Conservation (phyloP, 2,888 invertebrate species). For the Agonopterix subpropinquella region DNA sequence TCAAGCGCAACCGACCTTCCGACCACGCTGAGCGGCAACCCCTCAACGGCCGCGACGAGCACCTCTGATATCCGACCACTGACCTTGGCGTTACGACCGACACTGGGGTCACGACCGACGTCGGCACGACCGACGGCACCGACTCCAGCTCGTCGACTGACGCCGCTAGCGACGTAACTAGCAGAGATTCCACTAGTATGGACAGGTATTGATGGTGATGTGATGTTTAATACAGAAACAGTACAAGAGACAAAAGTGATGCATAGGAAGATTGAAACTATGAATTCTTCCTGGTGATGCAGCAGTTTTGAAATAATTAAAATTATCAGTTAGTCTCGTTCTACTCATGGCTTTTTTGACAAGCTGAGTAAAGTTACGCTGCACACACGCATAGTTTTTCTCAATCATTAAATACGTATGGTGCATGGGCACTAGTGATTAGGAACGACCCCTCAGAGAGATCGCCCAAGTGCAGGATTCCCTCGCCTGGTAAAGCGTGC, state of each 20-base stretch:
- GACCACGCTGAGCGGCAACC: constrained; percentile 90
- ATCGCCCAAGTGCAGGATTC: too few relatives aligned
- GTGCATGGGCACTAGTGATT: too few relatives aligned
- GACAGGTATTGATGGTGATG: constrained; percentile 49
- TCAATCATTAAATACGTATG: too few relatives aligned
- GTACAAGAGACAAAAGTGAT: background rate
- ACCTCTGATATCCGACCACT: constrained; percentile 76
- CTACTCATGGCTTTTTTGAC: too few relatives aligned
- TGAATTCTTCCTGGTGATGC: too few relatives aligned
- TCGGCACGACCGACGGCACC: constrained; percentile 24
- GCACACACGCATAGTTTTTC: too few relatives aligned
- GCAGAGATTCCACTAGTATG: constrained; percentile 58
- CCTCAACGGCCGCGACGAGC: constrained; percentile 87
- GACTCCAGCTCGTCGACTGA: constrained; percentile 46
- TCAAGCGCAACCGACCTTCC: constrained; percentile 91
- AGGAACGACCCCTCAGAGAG: too few relatives aligned
- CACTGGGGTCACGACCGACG: constrained; percentile 32
- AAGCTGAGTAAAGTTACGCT: too few relatives aligned
- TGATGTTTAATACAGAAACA: too few relatives aligned
- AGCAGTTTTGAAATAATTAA: too few relatives aligned
- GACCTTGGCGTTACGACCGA: constrained; percentile 44
- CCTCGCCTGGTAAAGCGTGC: too few relatives aligned
- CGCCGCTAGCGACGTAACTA: constrained; percentile 68
- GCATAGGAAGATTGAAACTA: background rate
- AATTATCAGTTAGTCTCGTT: too few relatives aligned